These are phyloP conservation scores for Epistrophella euchroma DNA, from an alignment of 2,888 invertebrate genomes.

Conservation along the genomic window DNA sequence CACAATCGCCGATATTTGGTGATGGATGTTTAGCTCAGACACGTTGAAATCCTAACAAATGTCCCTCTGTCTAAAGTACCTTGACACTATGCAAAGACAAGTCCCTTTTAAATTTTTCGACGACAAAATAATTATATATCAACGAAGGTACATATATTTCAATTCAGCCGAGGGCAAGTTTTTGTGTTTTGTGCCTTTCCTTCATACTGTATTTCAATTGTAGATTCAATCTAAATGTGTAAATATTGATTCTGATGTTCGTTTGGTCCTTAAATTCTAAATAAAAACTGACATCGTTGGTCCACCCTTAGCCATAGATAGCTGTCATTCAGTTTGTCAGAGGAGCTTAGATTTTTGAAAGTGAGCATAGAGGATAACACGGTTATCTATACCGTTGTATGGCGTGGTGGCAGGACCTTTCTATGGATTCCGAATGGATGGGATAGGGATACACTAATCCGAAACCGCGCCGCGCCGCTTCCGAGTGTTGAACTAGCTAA, in stretches of 20 bases:
- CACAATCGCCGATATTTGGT: constrained; percentile 8
- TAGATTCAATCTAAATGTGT: constrained; percentile 72
- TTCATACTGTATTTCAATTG: constrained; percentile 59
- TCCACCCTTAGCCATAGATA: constrained; percentile 22
- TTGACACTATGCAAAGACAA: constrained; percentile 50
- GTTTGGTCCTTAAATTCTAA: constrained; percentile 56
- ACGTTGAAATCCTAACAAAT: constrained; percentile 63
- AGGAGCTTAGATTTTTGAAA: constrained; percentile 16
- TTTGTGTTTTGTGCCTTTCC: constrained; percentile 11
- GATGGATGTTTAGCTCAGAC: constrained; percentile 29
- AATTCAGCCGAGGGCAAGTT: constrained; percentile 41
- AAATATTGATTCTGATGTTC: constrained; percentile 71
- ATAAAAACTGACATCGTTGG: constrained; percentile 27
- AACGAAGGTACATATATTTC: constrained; percentile 37
- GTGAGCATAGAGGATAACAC: constrained; percentile 15
- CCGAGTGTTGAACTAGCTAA: constrained; percentile 68
- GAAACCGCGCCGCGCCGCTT: constrained; percentile 41
- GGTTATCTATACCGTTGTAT: neutral
- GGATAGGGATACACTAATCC: constrained; percentile 63
- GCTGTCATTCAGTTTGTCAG: neutral
- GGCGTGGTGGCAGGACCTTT: neutral
- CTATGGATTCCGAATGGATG: neutral
- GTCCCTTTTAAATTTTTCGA: constrained; percentile 35
- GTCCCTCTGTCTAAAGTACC: constrained; percentile 52
- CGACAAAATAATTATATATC: constrained; percentile 17